Conservation (phyloP, 2,888 invertebrate species). For the Serripes groenlandicus region DNA sequence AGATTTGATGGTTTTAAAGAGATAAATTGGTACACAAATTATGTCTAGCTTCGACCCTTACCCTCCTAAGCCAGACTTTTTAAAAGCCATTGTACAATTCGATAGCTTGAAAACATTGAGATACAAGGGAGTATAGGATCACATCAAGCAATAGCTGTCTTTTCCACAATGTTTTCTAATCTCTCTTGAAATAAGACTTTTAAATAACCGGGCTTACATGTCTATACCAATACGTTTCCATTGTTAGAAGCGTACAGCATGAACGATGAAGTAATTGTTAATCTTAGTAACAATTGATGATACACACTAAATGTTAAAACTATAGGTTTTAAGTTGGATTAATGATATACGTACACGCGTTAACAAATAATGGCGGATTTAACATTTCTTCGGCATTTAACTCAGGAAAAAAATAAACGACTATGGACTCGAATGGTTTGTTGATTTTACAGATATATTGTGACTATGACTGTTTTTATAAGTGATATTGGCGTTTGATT, state of each 20-base stretch:
- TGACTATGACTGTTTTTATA: too few relatives aligned
- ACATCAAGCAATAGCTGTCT: too few relatives aligned
- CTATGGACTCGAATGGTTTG: constrained; percentile 65
- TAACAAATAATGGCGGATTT: constrained; percentile 57
- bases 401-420: constrained; percentile 64
- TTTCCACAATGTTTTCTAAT: too few relatives aligned
- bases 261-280: too few relatives aligned
- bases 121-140: too few relatives aligned
- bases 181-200: too few relatives aligned
- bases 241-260: too few relatives aligned
- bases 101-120: too few relatives aligned
- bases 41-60: constrained; percentile 15
- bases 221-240: too few relatives aligned
- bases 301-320: background rate
- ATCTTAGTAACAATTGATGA: constrained; percentile 1
- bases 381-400: constrained; percentile 66
- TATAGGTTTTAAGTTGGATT: background rate
- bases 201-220: too few relatives aligned
- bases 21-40: constrained; percentile 22
- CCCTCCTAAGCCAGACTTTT: background rate
- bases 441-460: too few relatives aligned
- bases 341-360: background rate
- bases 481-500: too few relatives aligned
- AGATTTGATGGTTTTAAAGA: constrained; percentile 9
- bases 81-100: background rate